Evolutionary conservation across 2,888 invertebrate species (phyloP).

Genomic region (Gryllus longicercus): DNA sequence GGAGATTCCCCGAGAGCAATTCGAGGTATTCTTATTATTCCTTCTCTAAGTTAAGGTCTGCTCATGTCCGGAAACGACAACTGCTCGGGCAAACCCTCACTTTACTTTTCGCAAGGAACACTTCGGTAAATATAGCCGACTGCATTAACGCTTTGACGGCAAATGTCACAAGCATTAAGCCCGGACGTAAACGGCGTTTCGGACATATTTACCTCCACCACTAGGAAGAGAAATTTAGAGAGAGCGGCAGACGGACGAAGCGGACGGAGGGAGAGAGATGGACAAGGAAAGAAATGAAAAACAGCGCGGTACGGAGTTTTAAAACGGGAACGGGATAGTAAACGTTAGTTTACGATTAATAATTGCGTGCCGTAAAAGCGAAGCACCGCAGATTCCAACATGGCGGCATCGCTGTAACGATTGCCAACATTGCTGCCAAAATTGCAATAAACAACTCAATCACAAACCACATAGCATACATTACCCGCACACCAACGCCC

Average conservation of each 20-base stretch:
- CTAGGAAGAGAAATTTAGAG: background rate
- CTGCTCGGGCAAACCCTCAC: too few species aligned
- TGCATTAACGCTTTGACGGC: background rate
- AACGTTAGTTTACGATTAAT: slow-evolving; percentile 17
- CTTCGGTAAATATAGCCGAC: background rate
- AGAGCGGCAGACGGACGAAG: background rate
- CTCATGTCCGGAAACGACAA: too few species aligned
- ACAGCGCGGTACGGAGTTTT: background rate
- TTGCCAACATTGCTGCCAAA: slow-evolving; percentile 1
- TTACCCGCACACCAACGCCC: background rate
- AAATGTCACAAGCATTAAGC: background rate
- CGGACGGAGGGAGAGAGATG: background rate
- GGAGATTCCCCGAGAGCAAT: too few species aligned
- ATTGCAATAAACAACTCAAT: slow-evolving; percentile 17
- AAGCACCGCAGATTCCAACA: slow-evolving; percentile 1
- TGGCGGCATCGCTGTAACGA: background rate
- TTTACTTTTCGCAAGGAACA: too few species aligned
- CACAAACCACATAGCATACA: slow-evolving; percentile 17
- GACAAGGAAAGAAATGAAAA: background rate
- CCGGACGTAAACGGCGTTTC: background rate
- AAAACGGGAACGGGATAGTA: background rate
- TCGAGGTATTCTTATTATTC: too few species aligned
- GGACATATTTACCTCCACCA: background rate
- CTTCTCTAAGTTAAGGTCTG: too few species aligned
- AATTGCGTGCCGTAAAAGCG: background rate